Evolutionary conservation across 2,797 vertebrate genomes (phyloP).

Genomic region (Dryobates pubescens): DNA sequence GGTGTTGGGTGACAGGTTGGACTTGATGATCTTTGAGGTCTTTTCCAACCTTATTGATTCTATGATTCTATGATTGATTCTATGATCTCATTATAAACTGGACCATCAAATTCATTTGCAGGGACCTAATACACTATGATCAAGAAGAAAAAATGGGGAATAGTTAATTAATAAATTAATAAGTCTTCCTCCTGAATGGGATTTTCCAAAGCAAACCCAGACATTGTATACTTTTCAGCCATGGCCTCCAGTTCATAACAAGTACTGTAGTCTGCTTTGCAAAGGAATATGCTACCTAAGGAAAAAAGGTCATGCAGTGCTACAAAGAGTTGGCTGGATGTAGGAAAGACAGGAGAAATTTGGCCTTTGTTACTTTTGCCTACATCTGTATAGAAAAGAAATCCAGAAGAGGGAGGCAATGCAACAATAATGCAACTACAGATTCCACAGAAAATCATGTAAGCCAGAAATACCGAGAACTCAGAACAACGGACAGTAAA

Average conservation of each 20-base stretch:
- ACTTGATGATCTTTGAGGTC: too few relatives aligned
- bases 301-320: not conserved
- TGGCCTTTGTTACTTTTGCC: not conserved
- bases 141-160: not conserved
- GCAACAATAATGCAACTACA: not conserved
- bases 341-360: not conserved
- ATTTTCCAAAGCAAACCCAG: not conserved
- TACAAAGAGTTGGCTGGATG: not conserved
- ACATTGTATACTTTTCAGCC: not conserved
- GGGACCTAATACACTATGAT: not conserved
- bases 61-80: too few relatives aligned
- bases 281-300: not conserved
- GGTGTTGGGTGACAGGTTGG: too few relatives aligned
- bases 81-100: not conserved
- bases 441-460: not conserved
- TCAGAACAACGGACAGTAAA: not conserved
- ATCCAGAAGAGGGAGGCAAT: not conserved
- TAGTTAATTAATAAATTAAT: not conserved
- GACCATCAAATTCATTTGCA: accelerated
- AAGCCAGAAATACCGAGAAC: not conserved
- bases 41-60: too few relatives aligned
- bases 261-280: not conserved
- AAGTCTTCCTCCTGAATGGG: not conserved
- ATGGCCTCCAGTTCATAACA: not conserved
- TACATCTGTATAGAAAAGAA: not conserved